Evolutionary conservation across 2,888 invertebrate species (phyloP).

Genomic region (Pantelozetes paolii): DNA sequence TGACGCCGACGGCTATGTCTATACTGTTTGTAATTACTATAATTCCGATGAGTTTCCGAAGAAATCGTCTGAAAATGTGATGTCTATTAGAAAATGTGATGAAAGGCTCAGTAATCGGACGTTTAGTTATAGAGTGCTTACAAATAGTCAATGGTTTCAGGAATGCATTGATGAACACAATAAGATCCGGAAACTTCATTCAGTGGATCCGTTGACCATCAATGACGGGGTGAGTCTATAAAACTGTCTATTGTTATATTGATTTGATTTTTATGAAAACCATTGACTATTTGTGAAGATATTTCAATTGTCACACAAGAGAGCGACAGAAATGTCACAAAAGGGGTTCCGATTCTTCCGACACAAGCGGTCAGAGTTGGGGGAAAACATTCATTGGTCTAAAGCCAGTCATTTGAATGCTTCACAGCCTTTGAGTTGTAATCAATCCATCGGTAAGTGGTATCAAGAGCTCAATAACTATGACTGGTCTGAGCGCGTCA

Average conservation of each 20-base stretch:
- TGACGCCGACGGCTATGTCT: background rate
- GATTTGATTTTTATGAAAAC: background rate
- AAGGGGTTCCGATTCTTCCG: conserved; percentile 26
- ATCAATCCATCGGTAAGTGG: conserved; percentile 4
- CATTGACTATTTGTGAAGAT: background rate
- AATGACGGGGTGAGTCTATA: background rate
- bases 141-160: conserved; percentile 20
- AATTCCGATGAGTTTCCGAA: background rate
- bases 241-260: background rate
- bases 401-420: background rate
- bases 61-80: background rate
- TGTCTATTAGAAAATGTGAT: conserved; percentile 17
- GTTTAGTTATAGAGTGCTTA: background rate
- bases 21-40: conserved; percentile 13
- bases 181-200: conserved; percentile 6
- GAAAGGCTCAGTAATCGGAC: background rate
- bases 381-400: conserved; percentile 29
- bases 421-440: conserved; percentile 1
- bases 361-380: background rate
- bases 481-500: background rate
- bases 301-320: background rate
- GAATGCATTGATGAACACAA: conserved; percentile 11
- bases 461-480: conserved; percentile 7
- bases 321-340: conserved; percentile 14
- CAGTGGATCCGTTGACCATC: background rate